Evolutionary conservation across 2,888 invertebrate species (phyloP).

Genomic region (Limnephilus auricula): DNA sequence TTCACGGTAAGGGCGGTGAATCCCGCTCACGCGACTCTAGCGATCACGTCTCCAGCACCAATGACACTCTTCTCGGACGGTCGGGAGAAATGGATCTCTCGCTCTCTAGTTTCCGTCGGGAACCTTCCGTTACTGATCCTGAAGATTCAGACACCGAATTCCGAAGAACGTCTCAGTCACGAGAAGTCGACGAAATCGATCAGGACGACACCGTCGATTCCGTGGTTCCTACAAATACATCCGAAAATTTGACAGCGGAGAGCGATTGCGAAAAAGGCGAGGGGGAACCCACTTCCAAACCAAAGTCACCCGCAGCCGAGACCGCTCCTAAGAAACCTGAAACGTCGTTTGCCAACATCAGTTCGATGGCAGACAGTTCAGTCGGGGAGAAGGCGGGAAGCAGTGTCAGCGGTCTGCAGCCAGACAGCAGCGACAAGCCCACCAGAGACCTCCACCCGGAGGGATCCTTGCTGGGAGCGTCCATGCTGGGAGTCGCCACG

Average conservation of each 20-base stretch:
- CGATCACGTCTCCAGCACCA: conserved; percentile 85
- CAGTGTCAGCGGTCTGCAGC: conserved; percentile 75
- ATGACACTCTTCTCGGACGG: conserved; percentile 79
- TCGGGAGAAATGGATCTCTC: conserved; percentile 80
- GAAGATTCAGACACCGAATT: conserved; percentile 72
- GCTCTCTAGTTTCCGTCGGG: conserved; percentile 75
- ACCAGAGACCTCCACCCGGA: conserved; percentile 52
- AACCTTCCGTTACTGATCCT: conserved; percentile 73
- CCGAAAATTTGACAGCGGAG: conserved; percentile 66
- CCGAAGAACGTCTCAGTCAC: conserved; percentile 71
- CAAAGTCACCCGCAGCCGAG: conserved; percentile 68
- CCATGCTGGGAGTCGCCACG: conserved; percentile 69
- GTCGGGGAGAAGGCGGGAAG: conserved; percentile 75
- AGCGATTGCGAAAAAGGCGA: conserved; percentile 67
- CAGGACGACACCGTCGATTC: conserved; percentile 88
- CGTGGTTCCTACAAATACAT: conserved; percentile 76
- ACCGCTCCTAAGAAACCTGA: conserved; percentile 71
- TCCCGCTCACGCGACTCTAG: conserved; percentile 72
- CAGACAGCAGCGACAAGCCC: conserved; percentile 75
- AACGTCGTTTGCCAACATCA: conserved; percentile 77
- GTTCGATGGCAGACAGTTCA: conserved; percentile 77
- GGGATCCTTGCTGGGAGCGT: conserved; percentile 75
- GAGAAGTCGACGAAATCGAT: conserved; percentile 70
- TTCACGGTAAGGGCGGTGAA: conserved; percentile 82
- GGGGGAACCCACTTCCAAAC: conserved; percentile 68